Evolutionary conservation across 2,113 vertebrate genomes (phyloP).

Genomic region (Chloroceryle aenea): DNA sequence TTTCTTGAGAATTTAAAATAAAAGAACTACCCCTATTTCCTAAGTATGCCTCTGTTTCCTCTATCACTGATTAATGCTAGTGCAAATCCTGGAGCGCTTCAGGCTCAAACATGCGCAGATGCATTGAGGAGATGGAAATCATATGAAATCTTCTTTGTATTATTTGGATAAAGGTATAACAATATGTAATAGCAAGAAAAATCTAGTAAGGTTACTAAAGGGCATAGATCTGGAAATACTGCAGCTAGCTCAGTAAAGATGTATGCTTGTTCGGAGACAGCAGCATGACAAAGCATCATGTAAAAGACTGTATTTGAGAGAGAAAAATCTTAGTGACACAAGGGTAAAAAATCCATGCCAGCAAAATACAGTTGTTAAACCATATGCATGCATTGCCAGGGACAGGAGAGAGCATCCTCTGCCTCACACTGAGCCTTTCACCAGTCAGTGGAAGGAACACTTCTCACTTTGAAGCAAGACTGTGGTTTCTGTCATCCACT

Average conservation of each 20-base stretch:
- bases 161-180: neutral
- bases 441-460: neutral
- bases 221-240: neutral
- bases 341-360: neutral
- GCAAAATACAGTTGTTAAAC: neutral
- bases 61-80: neutral
- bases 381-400: accelerated
- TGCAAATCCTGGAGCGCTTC: neutral
- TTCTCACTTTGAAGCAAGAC: neutral
- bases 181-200: neutral
- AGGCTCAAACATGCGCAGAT: neutral
- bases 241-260: neutral
- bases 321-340: neutral
- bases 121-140: neutral
- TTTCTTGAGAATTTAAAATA: neutral
- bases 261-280: neutral
- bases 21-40: neutral
- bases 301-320: neutral
- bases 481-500: neutral
- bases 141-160: neutral
- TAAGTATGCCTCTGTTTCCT: neutral
- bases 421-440: neutral
- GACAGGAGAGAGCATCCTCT: neutral
- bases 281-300: constrained; percentile 25
- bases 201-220: neutral